Percentiles rank a stretch among this genome's conserved stretches.
Conservation (phyloP, 2,113 vertebrate species). For the Sander vitreus region DNA sequence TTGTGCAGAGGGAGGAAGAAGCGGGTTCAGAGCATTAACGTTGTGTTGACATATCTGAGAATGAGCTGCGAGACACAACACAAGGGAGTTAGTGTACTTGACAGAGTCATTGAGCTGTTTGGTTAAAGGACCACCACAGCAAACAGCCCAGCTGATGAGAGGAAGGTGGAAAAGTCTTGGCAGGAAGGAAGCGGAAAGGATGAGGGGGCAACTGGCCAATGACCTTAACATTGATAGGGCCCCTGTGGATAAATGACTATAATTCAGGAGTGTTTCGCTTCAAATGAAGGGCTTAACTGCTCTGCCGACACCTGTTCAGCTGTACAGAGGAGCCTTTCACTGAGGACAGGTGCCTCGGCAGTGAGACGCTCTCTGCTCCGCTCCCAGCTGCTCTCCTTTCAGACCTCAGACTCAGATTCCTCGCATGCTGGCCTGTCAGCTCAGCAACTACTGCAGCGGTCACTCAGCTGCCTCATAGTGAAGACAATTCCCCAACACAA, state of each 20-base stretch:
- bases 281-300: slow-evolving; percentile 73
- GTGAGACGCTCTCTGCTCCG: slow-evolving; percentile 26
- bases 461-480: slow-evolving; percentile 27
- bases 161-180: slow-evolving; percentile 43
- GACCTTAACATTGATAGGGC: slow-evolving; percentile 70
- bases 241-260: slow-evolving; percentile 65
- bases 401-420: slow-evolving; percentile 71
- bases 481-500: slow-evolving; percentile 17
- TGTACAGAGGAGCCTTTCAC: slow-evolving; percentile 84
- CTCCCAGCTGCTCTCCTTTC: slow-evolving; percentile 81
- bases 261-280: slow-evolving; percentile 63
- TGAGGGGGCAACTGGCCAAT: slow-evolving; percentile 53
- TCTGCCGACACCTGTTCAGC: slow-evolving; percentile 83
- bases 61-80: slow-evolving; percentile 66
- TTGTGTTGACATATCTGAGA: slow-evolving; percentile 70
- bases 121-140: slow-evolving; percentile 63
- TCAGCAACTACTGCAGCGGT: slow-evolving; percentile 48
- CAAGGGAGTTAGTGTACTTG: slow-evolving; percentile 67
- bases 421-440: slow-evolving; percentile 72
- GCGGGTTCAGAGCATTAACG: slow-evolving; percentile 39
- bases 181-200: slow-evolving; percentile 74
- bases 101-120: slow-evolving; percentile 67
- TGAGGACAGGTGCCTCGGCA: slow-evolving; percentile 81
- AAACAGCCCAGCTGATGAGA: slow-evolving; percentile 64
- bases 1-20: slow-evolving; percentile 48